Conservation (phyloP, 2,797 vertebrate species). For the Florisuga fusca region DNA sequence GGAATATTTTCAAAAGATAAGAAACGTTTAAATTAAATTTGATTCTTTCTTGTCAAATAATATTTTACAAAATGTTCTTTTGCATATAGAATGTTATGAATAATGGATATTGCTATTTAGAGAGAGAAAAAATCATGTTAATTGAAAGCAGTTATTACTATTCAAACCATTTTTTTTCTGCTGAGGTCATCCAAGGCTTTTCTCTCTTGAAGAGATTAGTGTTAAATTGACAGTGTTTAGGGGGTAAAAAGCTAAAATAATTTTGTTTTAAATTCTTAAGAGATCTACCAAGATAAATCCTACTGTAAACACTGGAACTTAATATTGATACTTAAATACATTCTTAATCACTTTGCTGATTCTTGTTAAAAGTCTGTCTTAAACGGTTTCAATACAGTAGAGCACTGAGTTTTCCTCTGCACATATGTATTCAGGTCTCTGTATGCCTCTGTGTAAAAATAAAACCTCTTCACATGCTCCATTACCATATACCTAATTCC, state of each 20-base stretch:
- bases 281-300: neutral
- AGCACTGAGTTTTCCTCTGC: neutral
- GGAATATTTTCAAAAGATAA: neutral
- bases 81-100: neutral
- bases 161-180: neutral
- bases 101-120: neutral
- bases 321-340: neutral
- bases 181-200: neutral
- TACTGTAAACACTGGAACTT: neutral
- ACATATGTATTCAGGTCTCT: neutral
- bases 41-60: too few species aligned
- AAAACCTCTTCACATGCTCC: neutral
- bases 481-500: neutral
- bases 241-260: neutral
- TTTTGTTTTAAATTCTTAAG: neutral
- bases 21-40: neutral
- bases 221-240: neutral
- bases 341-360: neutral
- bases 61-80: neutral
- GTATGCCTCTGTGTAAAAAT: neutral
- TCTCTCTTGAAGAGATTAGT: neutral
- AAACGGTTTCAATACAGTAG: neutral
- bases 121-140: neutral
- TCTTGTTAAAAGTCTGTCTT: neutral
- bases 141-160: neutral